Percentiles rank a stretch among this genome's conserved stretches.
Evolutionary conservation across 1,140 invertebrate species (phyloP).

Genomic region (Bombus confusus): DNA sequence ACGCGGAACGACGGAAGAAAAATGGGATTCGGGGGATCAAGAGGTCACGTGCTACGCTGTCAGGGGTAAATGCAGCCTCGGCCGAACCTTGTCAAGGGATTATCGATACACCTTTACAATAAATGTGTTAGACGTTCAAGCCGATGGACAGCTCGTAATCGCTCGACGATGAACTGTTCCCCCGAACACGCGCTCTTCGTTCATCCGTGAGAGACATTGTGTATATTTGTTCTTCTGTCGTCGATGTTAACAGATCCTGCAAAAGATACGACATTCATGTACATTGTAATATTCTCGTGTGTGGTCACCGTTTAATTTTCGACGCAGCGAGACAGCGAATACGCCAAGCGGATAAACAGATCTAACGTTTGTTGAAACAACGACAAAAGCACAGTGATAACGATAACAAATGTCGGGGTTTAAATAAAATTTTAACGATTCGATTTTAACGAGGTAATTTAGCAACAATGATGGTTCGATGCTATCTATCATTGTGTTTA

Average conservation of each 20-base stretch:
- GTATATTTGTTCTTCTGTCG: not conserved
- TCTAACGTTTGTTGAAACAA: not conserved
- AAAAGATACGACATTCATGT: not conserved
- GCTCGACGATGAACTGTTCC: constrained; percentile 41
- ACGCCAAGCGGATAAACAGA: not conserved
- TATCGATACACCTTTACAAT: constrained; percentile 55
- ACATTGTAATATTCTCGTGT: not conserved
- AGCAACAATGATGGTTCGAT: not conserved
- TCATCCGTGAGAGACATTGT: not conserved
- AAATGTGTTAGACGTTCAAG: constrained; percentile 31
- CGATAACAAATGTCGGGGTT: not conserved
- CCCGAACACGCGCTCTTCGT: not conserved
- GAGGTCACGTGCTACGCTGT: constrained; percentile 51
- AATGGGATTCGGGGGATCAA: constrained; percentile 52
- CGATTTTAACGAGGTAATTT: not conserved
- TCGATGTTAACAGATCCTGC: not conserved
- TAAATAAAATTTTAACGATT: constrained; percentile 25
- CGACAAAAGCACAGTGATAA: not conserved
- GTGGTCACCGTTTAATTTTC: not conserved
- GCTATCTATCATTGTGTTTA: not conserved
- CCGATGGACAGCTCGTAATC: constrained; percentile 41
- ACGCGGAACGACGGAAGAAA: constrained; percentile 43
- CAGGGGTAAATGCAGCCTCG: constrained; percentile 47
- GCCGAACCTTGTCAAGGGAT: constrained; percentile 52
- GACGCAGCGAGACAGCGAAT: not conserved